Base-by-base conservation (phyloP, 1,140 invertebrate species). In the Chrysopa pallens region DNA sequence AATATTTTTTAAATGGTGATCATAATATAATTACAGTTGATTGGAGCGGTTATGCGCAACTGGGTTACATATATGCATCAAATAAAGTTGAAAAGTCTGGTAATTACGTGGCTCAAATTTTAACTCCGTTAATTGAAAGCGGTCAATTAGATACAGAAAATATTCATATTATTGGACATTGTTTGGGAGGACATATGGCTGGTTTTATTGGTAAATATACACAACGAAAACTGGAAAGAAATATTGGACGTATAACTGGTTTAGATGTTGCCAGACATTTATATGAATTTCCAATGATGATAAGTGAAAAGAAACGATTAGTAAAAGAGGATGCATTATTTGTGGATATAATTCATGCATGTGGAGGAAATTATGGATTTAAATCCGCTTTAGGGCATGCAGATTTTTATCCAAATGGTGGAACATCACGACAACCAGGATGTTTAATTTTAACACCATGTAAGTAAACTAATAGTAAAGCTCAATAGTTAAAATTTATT, bases 341-440 rank as follows among this genome's bases (percentile, higher is more conserved):
- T 41, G 80, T 85, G 0, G 80, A 84, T 49, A 65, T 78, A 0
- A 76, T 85, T 44, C 82, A 85, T 45, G 80, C 74, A 0, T 74
- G 76, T 46, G 69, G 61, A 33, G 77, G 78, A 3, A 57, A 73
- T 14, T 62, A 75, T 14, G 80, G 80, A 0, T 74, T 70, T 49
- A 52, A 62, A 7, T 55, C 65, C 13, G 70, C 73, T 6, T 54
- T 80, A 2, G 84, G 84, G 1, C 71, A 80, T 50, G 75, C 69
- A 0, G 85, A 90, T 54, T 88, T 87, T 54, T 89, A 83, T 63
- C 84, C 84, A 0, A 89, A 89, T 55, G 77, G 74, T 3, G 85
- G 85, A 1, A 63, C 58, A 9, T 62, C 73, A 1, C 57, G 68
- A 0, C 84, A 87, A 52, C 83, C 82, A 0, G 84, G 84, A 6